Conservation (phyloP, 2,113 vertebrate species). For the Sclerurus mexicanus region DNA sequence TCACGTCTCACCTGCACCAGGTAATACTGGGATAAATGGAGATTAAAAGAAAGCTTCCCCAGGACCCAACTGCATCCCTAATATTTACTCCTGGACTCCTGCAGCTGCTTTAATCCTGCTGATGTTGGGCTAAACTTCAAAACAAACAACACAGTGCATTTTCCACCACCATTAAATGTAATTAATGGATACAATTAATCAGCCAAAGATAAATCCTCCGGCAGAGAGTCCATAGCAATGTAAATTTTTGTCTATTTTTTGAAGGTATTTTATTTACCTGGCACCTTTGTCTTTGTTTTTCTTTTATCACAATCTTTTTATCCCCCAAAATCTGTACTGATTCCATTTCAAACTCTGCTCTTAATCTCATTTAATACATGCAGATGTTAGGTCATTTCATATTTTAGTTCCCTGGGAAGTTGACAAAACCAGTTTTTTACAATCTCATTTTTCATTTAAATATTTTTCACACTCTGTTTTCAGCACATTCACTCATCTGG, state of each 20-base stretch:
- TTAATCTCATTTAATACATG: constrained; percentile 21
- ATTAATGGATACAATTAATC: background rate
- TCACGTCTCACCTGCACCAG: background rate
- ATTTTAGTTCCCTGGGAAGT: background rate
- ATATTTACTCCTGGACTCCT: background rate
- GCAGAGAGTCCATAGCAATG: background rate
- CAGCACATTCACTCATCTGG: background rate
- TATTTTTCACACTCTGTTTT: background rate
- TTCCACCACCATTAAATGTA: background rate
- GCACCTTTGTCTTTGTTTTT: background rate
- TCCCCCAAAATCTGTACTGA: background rate
- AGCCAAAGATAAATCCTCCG: background rate
- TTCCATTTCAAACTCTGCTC: background rate
- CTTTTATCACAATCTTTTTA: constrained; percentile 26
- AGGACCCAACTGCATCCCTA: background rate
- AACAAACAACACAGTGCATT: background rate
- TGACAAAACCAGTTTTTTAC: background rate
- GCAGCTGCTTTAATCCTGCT: background rate
- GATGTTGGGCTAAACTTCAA: background rate
- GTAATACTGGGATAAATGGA: background rate
- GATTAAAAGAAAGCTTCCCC: background rate
- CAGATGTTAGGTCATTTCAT: background rate
- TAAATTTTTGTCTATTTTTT: background rate
- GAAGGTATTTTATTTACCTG: background rate
- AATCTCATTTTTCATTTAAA: background rate